phyloP scores from a whole-genome alignment of 1,140 invertebrate species.

The Aphaenogaster ashmeadi region DNA sequence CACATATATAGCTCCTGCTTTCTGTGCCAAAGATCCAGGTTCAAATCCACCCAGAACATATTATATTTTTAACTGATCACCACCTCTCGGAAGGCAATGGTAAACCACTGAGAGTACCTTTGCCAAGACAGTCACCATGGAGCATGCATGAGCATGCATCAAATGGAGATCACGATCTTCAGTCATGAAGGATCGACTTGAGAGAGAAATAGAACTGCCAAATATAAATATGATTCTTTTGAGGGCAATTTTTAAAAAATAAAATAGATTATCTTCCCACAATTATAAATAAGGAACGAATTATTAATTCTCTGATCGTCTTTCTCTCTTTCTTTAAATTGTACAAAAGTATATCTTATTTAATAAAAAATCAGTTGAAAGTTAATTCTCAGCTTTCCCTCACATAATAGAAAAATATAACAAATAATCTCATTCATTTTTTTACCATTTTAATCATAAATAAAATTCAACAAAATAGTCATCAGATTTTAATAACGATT shows the following conservation, averaged over 20 bases:
- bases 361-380: neutral
- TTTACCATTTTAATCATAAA: neutral
- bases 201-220: slow-evolving; percentile 21
- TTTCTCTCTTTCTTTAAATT: neutral
- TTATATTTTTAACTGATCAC: no score
- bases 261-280: neutral
- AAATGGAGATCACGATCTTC: no score
- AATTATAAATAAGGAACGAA: neutral
- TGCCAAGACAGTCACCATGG: no score
- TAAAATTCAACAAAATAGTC: neutral
- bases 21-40: no score
- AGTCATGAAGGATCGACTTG: no score
- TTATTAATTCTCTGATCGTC: neutral
- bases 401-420: neutral
- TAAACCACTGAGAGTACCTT: no score
- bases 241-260: neutral
- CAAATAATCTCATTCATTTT: neutral
- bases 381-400: neutral
- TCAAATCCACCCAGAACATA: no score
- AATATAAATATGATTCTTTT: slow-evolving; percentile 22
- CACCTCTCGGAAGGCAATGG: no score
- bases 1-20: no score
- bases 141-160: no score
- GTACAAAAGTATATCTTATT: neutral
- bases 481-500: neutral